Base-by-base conservation (phyloP, 1,140 invertebrate species). In the Apocrypta bakeri region DNA sequence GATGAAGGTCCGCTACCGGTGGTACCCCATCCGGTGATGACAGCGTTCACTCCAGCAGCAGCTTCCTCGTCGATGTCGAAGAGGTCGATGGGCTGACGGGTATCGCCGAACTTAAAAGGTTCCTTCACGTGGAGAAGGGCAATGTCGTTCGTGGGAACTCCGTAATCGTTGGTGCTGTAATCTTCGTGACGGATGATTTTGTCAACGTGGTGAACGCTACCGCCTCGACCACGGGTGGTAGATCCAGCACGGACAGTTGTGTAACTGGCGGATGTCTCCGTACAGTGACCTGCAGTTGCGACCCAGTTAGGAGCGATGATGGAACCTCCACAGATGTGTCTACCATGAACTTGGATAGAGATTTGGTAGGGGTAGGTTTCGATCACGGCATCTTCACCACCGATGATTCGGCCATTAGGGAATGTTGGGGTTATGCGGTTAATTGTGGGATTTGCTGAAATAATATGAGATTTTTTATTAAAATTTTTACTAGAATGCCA, bases 221-320 rank as follows among this genome's bases (percentile, higher is more conserved):
- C 73, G 6, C 92, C 93, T 7, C 79, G 85, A 14, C 88, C 89
- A 8, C 87, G 86, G 1, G 85, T 84, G 0, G 89, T 87, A 56
- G 92, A 92, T 6, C 93, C 93, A 11, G 90, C 90, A 71, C 92
- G 88, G 0, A 93, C 85, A 0, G 88, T 88, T 7, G 83, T 29
- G 8, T 2, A 24, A 0, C 56, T 31, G 74, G 86, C 90, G 83
- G 91, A 92, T 87, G 91, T 87, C 72, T 90, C 90, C 25, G 93
- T 91, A 83, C 95, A 95, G 87, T 95, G 95, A 1, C 90, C 94
- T 8, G 95, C 94, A 0, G 94, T 94, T 3, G 95, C 37, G 3
- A 95, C 91, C 85, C 91, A 94, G 7, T 91, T 86, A 37, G 90
- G 82, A 31, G 90, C 91, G 21, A 95, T 91, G 76, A 95, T 93